A percentile compares a stretch with the other conserved stretches of the same genome.
phyloP scores from a whole-genome alignment of 2,797 vertebrate species.

The Amphiprion clarkii region DNA sequence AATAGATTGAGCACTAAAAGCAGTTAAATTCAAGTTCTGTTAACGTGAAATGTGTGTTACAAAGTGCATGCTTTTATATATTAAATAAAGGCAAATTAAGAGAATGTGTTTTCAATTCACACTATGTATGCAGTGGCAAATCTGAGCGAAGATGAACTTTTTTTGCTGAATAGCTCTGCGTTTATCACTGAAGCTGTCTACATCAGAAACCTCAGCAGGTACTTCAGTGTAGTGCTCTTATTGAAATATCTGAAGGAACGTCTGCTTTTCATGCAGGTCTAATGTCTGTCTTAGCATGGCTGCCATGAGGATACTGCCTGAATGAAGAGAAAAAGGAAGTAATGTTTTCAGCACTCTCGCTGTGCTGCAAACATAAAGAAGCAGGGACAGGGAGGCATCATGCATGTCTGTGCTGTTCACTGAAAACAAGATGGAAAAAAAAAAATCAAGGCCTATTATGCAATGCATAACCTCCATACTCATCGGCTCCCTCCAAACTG shows the following conservation, averaged over 20 bases:
- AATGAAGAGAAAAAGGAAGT: neutral
- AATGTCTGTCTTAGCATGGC: neutral
- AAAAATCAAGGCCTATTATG: constrained; percentile 28
- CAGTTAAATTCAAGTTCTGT: neutral
- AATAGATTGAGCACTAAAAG: neutral
- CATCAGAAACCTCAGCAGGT: neutral
- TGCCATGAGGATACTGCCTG: neutral
- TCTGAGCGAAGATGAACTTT: neutral
- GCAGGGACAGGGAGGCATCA: constrained; percentile 29
- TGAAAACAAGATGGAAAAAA: constrained; percentile 35
- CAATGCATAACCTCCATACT: constrained; percentile 42
- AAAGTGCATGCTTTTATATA: neutral
- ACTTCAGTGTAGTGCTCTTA: neutral
- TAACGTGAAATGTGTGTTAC: neutral
- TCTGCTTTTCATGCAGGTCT: constrained; percentile 8
- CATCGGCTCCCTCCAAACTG: constrained; percentile 54
- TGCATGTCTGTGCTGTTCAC: constrained; percentile 30
- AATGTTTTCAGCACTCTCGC: neutral
- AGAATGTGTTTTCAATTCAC: neutral
- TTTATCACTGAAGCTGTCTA: neutral
- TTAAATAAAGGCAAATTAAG: neutral
- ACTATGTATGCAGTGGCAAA: neutral
- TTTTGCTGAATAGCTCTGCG: accelerated
- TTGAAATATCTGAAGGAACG: neutral
- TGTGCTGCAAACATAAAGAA: constrained; percentile 32